Percentiles rank a stretch among this genome's conserved stretches.
phyloP scores from a whole-genome alignment of 2,113 vertebrate genomes.

The Corvus moneduloides region DNA sequence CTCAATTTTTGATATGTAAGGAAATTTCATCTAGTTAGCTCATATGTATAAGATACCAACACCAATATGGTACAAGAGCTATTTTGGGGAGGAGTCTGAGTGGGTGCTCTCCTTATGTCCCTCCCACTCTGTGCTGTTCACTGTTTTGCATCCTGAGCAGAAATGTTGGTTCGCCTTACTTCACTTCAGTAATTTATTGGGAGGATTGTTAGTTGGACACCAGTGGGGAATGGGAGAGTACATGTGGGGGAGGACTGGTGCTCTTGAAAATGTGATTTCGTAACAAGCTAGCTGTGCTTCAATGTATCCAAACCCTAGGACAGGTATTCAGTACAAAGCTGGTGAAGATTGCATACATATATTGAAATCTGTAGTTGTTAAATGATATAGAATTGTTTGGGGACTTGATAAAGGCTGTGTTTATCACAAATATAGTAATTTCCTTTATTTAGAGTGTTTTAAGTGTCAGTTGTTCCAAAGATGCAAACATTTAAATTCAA shows the following conservation, averaged over 20 bases:
- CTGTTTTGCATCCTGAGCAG: background rate
- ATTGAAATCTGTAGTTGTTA: background rate
- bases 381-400: background rate
- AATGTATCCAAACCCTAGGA: conserved; percentile 76
- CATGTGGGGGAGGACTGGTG: conserved; percentile 6
- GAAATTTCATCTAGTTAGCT: conserved; percentile 59
- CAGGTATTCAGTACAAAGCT: background rate
- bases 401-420: background rate
- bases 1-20: conserved; percentile 43
- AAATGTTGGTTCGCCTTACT: background rate
- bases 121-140: background rate
- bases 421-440: background rate
- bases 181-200: conserved; percentile 28
- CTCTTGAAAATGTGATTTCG: conserved; percentile 66
- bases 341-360: background rate
- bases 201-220: background rate
- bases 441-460: background rate
- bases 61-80: conserved; percentile 16
- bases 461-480: background rate
- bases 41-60: conserved; percentile 27
- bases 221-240: background rate
- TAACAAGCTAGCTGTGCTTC: conserved; percentile 74
- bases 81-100: background rate
- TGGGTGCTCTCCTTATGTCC: background rate
- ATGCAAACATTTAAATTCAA: background rate